Evolutionary conservation across 2,888 invertebrate species (phyloP), one percentile per base, ranked within the genome.

Genomic region (Colletes collaris): DNA sequence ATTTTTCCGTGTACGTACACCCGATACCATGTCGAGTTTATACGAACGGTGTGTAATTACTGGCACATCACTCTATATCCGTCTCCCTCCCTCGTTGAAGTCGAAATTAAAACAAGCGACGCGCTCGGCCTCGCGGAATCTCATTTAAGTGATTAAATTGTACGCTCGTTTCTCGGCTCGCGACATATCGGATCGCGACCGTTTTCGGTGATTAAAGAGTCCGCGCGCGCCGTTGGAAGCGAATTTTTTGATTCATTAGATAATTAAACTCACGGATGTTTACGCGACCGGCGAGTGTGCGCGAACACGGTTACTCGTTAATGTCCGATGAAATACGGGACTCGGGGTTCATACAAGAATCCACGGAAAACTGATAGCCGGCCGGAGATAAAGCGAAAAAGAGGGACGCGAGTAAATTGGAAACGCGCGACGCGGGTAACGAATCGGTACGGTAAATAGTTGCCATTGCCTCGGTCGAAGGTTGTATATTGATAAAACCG

Each of bases 401-500:
- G 56, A 50, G 44, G 13, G 37, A 16, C 13, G 58, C 44, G 16
- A 58, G 68, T 59, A 59, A 50, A 64, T 63, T 53, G 62, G 35
- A 64, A 78, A 79, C 52, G 53, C 27, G 49, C 35, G 35, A 8
- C 53, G 11, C 55, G 73, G 53, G 73, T 69, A 69, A 73, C 65
- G 79, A 79, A 73, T 80, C 53, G 74, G 60, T 49, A 69, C 62
- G 64, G 80, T 74, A 73, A 73, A 79, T 74, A 65, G 74, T 74
- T 66, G 60, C 60, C 65, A 73, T 52, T 73, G 64, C 44, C 16
- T 50, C n/a, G 73, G 59, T 66, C 65, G 68, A 60, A 79, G 85
- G 83, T 70, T 67, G 82, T 63, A 71, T 76, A 82, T 84, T 63
- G 76, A 77, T 76, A 80, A 85, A 79, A 85, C 76, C 84, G 79